Conservation (phyloP, 2,888 invertebrate genomes). For the Rhagium mordax region DNA sequence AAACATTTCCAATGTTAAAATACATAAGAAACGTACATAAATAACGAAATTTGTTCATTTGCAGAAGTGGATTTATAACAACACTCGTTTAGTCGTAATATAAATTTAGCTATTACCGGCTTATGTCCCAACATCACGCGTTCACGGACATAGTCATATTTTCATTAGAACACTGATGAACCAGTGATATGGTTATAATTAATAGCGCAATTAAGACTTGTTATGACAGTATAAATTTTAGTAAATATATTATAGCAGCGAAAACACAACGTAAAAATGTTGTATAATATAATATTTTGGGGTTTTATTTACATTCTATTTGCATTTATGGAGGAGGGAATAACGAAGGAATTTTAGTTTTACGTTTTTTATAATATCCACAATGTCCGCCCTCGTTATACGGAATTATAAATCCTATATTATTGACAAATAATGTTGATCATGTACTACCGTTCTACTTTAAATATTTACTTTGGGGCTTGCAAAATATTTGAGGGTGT, state of each 20-base stretch:
- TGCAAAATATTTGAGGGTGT: no score
- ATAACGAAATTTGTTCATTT: neutral
- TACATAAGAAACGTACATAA: no score
- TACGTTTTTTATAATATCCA: slow-evolving; percentile 14
- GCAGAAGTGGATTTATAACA: neutral
- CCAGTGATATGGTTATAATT: slow-evolving; percentile 48
- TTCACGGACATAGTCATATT: slow-evolving; percentile 18
- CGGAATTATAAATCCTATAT: neutral
- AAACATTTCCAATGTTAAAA: no score
- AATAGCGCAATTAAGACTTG: slow-evolving; percentile 48
- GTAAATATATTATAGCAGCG: slow-evolving; percentile 49
- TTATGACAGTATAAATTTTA: slow-evolving; percentile 54
- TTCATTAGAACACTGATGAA: slow-evolving; percentile 44
- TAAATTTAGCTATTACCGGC: slow-evolving; percentile 26
- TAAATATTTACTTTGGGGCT: no score
- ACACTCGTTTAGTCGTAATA: neutral
- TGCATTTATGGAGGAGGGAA: neutral
- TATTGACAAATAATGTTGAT: neutral
- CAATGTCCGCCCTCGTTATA: neutral
- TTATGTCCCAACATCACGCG: slow-evolving; percentile 31
- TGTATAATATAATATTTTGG: slow-evolving; percentile 12
- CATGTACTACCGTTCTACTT: no score
- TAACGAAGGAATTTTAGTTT: slow-evolving; percentile 21
- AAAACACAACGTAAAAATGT: slow-evolving; percentile 42
- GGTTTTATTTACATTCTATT: slow-evolving; percentile 31